Evolutionary conservation across 2,797 vertebrate genomes (phyloP).

Genomic region (Pipistrellus kuhlii): DNA sequence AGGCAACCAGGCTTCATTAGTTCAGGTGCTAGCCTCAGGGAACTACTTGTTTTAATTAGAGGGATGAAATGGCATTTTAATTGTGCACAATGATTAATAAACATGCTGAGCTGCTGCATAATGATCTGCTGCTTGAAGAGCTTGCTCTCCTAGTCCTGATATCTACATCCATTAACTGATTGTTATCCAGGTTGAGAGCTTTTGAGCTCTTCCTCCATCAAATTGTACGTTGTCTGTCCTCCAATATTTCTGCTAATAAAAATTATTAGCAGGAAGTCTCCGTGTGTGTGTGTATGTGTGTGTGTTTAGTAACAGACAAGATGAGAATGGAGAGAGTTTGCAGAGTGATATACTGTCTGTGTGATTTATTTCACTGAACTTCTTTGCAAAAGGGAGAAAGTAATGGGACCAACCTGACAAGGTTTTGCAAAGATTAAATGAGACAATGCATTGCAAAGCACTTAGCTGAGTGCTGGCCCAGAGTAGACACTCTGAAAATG

Average conservation of each 20-base stretch:
- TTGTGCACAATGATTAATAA: constrained; percentile 85
- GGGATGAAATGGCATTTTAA: constrained; percentile 86
- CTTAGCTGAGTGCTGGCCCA: not conserved
- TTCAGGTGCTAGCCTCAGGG: constrained; percentile 85
- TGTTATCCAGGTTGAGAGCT: constrained; percentile 77
- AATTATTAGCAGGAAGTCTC: constrained; percentile 66
- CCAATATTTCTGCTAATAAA: constrained; percentile 64
- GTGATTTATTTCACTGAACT: constrained; percentile 70
- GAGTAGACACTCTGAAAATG: constrained; percentile 13
- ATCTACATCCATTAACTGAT: constrained; percentile 81
- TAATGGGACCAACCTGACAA: constrained; percentile 62
- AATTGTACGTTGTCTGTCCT: constrained; percentile 55
- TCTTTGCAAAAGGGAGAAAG: constrained; percentile 63
- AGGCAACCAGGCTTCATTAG: constrained; percentile 84
- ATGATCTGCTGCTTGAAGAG: constrained; percentile 77
- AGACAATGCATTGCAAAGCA: constrained; percentile 36
- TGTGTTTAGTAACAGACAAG: constrained; percentile 54
- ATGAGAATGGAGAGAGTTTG: constrained; percentile 30
- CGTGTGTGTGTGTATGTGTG: not conserved
- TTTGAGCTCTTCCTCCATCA: constrained; percentile 58
- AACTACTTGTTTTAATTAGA: constrained; percentile 86
- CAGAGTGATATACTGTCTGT: constrained; percentile 19
- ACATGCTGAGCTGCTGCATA: constrained; percentile 81
- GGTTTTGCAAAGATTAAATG: constrained; percentile 52
- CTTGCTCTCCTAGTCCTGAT: constrained; percentile 71